phyloP scores from a whole-genome alignment of 2,113 vertebrate species.

The Naja naja region DNA sequence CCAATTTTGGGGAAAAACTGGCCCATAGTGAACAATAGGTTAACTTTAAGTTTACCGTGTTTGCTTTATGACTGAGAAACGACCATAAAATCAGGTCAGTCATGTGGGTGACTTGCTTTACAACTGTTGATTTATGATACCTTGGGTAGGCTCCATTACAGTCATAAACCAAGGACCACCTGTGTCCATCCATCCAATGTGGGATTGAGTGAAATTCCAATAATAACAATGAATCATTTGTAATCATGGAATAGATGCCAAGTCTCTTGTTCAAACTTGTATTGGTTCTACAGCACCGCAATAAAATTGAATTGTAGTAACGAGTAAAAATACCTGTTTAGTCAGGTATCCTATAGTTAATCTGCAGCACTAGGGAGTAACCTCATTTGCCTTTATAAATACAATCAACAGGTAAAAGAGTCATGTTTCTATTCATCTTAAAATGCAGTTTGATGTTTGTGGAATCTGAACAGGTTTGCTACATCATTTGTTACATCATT shows the following conservation, averaged over 20 bases:
- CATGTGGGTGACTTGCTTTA: background rate
- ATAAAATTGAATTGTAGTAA: conserved; percentile 15
- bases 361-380: conserved; percentile 9
- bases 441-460: background rate
- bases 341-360: conserved; percentile 37
- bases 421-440: background rate
- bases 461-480: background rate
- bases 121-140: background rate
- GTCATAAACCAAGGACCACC: background rate
- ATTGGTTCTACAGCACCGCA: conserved; percentile 26
- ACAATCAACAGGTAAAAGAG: background rate
- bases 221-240: background rate
- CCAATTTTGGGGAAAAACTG: background rate
- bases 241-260: background rate
- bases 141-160: background rate
- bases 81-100: background rate
- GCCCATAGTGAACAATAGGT: background rate
- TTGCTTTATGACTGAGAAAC: background rate
- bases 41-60: background rate
- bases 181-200: background rate
- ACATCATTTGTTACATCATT: no score
- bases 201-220: background rate
- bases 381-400: fast-evolving
- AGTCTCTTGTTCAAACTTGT: conserved; percentile 35
- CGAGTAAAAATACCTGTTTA: conserved; percentile 42